These are phyloP conservation scores for Serripes groenlandicus DNA, from an alignment of 2,888 invertebrate genomes.

Conservation along the genomic window DNA sequence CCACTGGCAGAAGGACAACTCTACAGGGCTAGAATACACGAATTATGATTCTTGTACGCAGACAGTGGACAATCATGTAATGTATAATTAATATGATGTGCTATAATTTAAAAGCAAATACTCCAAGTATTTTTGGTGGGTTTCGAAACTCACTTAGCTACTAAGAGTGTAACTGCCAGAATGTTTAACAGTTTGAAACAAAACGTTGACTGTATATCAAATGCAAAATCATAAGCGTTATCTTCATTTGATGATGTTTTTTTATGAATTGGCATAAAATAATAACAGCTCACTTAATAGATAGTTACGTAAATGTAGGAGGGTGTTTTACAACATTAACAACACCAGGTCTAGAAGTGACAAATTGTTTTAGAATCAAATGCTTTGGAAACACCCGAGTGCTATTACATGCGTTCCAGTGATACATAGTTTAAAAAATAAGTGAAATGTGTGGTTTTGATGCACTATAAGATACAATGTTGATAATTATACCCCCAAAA, in stretches of 20 bases:
- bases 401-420: too few relatives aligned
- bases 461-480: too few relatives aligned
- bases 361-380: too few relatives aligned
- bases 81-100: too few relatives aligned
- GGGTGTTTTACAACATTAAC: too few relatives aligned
- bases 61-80: constrained; percentile 25
- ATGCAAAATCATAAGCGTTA: not conserved
- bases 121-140: not conserved
- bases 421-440: too few relatives aligned
- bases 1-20: constrained; percentile 12
- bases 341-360: too few relatives aligned
- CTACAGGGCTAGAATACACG: constrained; percentile 42
- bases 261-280: not conserved
- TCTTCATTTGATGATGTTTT: not conserved
- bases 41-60: constrained; percentile 40
- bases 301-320: too few relatives aligned
- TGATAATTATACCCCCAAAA: too few relatives aligned
- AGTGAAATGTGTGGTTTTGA: too few relatives aligned
- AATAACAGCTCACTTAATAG: too few relatives aligned
- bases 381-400: too few relatives aligned
- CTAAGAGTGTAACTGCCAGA: not conserved
- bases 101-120: not conserved
- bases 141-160: not conserved
- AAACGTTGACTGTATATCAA: not conserved
- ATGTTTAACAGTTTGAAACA: not conserved